These are phyloP conservation scores for Adrianichthys oophorus DNA, from an alignment of 2,797 vertebrate genomes.

Conservation along the genomic window DNA sequence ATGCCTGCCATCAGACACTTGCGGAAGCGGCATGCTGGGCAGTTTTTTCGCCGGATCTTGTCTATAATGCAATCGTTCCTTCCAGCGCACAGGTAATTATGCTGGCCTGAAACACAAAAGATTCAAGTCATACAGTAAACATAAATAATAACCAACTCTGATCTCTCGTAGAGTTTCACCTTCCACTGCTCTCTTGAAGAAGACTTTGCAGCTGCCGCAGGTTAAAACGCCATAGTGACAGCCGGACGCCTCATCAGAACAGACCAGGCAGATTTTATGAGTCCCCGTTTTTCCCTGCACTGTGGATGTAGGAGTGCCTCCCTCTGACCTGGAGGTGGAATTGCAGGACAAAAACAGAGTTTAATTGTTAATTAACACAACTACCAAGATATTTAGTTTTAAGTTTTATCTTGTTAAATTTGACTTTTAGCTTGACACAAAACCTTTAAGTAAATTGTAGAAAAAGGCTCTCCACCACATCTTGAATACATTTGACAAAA, in stretches of 20 bases:
- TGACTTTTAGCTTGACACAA: conserved; percentile 10
- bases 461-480: background rate
- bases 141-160: background rate
- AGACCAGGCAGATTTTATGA: conserved; percentile 97
- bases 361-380: background rate
- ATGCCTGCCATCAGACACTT: conserved; percentile 98
- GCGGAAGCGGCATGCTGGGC: conserved; percentile 95
- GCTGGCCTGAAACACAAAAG: conserved; percentile 84
- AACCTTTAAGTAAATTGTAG: conserved; percentile 1
- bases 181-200: conserved; percentile 99
- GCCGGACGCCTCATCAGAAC: conserved; percentile 96
- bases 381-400: background rate
- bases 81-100: conserved; percentile 98
- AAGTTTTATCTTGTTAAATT: conserved; percentile 6
- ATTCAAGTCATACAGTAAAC: conserved; percentile 14
- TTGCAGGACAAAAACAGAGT: conserved; percentile 20
- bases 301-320: conserved; percentile 74
- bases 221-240: conserved; percentile 98
- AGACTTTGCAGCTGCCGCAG: conserved; percentile 99
- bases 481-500: background rate
- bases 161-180: conserved; percentile 70
- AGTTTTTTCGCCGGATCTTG: conserved; percentile 98
- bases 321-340: conserved; percentile 67
- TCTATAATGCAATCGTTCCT: conserved; percentile 99
- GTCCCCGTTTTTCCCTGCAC: conserved; percentile 80